A percentile compares a stretch with the other conserved stretches of the same genome.
These are phyloP conservation scores for Halocaridina rubra DNA, from an alignment of 2,888 invertebrate genomes.

Conservation along the genomic window DNA sequence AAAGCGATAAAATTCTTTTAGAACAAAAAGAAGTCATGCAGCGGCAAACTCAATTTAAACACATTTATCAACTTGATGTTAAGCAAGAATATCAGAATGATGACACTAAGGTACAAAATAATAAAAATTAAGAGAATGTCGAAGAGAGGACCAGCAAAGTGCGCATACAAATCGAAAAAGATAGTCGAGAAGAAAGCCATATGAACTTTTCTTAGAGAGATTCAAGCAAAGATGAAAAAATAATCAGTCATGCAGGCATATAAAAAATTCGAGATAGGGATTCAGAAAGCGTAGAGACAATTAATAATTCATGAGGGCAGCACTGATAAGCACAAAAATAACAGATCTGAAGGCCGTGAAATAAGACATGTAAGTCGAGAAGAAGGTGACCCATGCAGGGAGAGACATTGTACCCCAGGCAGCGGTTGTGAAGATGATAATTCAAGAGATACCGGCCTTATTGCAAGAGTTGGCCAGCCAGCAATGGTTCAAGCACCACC, in stretches of 20 bases:
- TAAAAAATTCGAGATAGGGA: neutral
- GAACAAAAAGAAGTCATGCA: neutral
- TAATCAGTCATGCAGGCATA: neutral
- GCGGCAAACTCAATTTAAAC: neutral
- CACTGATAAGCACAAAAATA: neutral
- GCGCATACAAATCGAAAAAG: neutral
- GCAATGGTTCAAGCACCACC: slow-evolving; percentile 62
- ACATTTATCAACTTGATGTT: neutral
- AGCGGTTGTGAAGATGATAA: slow-evolving; percentile 62
- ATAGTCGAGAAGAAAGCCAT: neutral
- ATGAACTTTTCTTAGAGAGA: neutral
- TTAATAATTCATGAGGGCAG: neutral
- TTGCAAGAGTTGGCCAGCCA: slow-evolving; percentile 62
- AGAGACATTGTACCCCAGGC: slow-evolving; percentile 48
- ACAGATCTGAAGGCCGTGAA: neutral
- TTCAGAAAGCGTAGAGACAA: neutral
- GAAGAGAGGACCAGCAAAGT: neutral
- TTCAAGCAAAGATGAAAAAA: neutral
- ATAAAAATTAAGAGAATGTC: neutral
- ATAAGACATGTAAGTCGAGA: neutral
- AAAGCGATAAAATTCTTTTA: no score
- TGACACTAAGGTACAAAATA: neutral
- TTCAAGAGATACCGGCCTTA: slow-evolving; percentile 57
- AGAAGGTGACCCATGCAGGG: slow-evolving; percentile 1
- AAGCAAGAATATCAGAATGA: neutral